A percentile compares a stretch with the other conserved stretches of the same genome.
These are phyloP conservation scores for Carcinoscorpius rotundicauda DNA, from an alignment of 1,140 invertebrate genomes.

Conservation along the genomic window DNA sequence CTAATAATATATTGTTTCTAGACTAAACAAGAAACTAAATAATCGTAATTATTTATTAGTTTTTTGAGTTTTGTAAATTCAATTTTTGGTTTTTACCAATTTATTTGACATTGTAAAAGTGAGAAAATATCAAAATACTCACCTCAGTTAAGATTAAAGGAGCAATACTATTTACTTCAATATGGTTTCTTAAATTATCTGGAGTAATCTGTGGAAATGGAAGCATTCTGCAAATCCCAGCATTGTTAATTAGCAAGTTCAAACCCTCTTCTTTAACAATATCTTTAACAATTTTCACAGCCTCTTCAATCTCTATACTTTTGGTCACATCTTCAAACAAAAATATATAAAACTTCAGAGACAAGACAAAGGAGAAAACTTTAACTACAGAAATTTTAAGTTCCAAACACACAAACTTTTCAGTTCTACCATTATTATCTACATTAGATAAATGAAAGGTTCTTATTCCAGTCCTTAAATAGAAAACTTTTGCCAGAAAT, in stretches of 20 bases:
- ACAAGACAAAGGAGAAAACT: no score
- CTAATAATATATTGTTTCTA: no score
- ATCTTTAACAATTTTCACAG: constrained; percentile 6
- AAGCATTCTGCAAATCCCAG: constrained; percentile 54
- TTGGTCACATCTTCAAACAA: not conserved
- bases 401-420: no score
- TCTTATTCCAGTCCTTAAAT: no score
- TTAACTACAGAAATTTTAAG: no score
- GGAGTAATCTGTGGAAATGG: constrained; percentile 50
- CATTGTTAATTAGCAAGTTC: constrained; percentile 76
- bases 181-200: constrained; percentile 53
- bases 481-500: no score
- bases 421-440: no score
- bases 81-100: not conserved
- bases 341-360: no score
- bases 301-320: not conserved
- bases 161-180: constrained; percentile 59
- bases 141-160: constrained; percentile 58
- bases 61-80: no score
- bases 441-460: no score
- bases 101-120: not conserved
- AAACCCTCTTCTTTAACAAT: constrained; percentile 51
- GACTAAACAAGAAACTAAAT: no score
- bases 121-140: not conserved
- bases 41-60: no score